These are phyloP conservation scores for Halcyon malimbica DNA, from an alignment of 2,113 vertebrate species.

Conservation along the genomic window DNA sequence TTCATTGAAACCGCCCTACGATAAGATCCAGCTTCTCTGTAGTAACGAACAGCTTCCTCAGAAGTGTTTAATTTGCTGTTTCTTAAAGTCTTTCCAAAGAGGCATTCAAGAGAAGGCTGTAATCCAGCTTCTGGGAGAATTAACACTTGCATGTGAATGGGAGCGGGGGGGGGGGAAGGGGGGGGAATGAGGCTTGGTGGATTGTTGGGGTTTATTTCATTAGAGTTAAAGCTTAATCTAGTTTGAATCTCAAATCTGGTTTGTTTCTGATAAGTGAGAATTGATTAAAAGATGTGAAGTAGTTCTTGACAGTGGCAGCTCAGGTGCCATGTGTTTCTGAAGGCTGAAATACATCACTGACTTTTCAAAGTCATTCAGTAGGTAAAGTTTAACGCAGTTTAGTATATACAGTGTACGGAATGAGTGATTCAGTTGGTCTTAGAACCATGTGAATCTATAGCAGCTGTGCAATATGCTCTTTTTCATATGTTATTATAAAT, in stretches of 20 bases:
- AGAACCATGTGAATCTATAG: not conserved
- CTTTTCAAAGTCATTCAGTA: not conserved
- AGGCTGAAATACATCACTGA: not conserved
- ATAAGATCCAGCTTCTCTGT: not conserved
- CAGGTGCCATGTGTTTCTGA: not conserved
- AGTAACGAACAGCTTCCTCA: not conserved
- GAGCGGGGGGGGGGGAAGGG: not conserved
- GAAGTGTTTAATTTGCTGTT: slow-evolving; percentile 9
- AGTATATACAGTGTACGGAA: not conserved
- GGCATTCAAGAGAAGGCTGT: slow-evolving; percentile 23
- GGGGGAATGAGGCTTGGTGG: not conserved
- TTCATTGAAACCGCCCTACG: not conserved
- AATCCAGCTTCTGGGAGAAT: slow-evolving; percentile 38
- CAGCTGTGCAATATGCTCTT: not conserved
- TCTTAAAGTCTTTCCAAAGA: not conserved
- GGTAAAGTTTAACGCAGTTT: not conserved
- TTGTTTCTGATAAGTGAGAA: not conserved
- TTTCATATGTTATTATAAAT: not conserved
- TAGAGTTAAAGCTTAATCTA: not conserved
- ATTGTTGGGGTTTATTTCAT: not conserved
- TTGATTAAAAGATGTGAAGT: not conserved
- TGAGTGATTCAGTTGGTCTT: not conserved
- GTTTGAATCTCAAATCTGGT: not conserved
- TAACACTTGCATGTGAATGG: slow-evolving; percentile 10
- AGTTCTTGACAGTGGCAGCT: not conserved